These are phyloP conservation scores for Sabellastarte sp. DNA, from an alignment of 2,888 invertebrate genomes.

Conservation along the genomic window DNA sequence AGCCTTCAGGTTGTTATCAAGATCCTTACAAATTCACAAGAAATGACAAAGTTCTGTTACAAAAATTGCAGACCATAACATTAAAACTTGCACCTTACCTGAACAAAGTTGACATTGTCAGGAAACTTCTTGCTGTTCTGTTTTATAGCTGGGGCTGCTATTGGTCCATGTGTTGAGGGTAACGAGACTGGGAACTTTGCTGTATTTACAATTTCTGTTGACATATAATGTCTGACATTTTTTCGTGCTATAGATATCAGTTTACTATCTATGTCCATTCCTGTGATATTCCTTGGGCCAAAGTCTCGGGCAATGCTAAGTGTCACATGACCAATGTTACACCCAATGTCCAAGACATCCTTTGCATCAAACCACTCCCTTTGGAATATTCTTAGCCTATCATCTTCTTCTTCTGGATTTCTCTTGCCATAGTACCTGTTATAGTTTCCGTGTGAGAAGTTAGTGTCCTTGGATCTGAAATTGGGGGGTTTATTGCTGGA, in stretches of 20 bases:
- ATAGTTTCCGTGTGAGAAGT: slow-evolving; percentile 94
- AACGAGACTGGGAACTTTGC: slow-evolving; percentile 79
- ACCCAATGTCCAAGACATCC: slow-evolving; percentile 94
- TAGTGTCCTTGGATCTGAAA: slow-evolving; percentile 61
- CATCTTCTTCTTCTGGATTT: slow-evolving; percentile 76
- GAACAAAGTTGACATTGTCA: slow-evolving; percentile 83
- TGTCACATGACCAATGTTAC: slow-evolving; percentile 95
- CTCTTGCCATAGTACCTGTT: slow-evolving; percentile 95
- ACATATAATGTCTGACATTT: slow-evolving; percentile 72
- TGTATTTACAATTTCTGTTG: slow-evolving; percentile 16
- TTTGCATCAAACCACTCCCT: slow-evolving; percentile 82
- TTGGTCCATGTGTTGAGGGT: slow-evolving; percentile 81
- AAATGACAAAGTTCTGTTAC: no score
- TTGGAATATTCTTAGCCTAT: slow-evolving; percentile 79
- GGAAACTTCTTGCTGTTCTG: slow-evolving; percentile 68
- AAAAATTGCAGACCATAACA: no score
- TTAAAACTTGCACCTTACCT: no score
- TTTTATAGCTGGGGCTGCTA: slow-evolving; percentile 60
- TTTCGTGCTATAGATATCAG: slow-evolving; percentile 76
- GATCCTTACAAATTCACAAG: no score
- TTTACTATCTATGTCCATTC: slow-evolving; percentile 90
- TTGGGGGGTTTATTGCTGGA: not conserved
- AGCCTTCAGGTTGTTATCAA: no score
- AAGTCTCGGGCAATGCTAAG: slow-evolving; percentile 84
- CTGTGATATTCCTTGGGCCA: slow-evolving; percentile 79